Conservation (phyloP, 2,797 vertebrate genomes). For the Phrynocephalus vlangalii region DNA sequence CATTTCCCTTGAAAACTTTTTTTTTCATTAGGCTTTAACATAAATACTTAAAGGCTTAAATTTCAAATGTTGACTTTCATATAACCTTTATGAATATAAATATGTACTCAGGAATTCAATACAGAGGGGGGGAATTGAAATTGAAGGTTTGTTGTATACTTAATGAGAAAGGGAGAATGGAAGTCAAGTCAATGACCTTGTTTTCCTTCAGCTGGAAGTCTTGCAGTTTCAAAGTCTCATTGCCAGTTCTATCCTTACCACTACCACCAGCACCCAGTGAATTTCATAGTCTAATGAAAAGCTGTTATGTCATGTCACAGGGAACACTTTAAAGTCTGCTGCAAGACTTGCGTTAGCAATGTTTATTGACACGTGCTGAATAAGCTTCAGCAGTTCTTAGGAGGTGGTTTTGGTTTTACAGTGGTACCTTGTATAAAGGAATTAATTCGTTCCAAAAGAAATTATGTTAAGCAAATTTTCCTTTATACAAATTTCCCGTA, state of each 20-base stretch:
- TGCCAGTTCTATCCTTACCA: neutral
- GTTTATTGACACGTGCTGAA: neutral
- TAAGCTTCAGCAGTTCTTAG: neutral
- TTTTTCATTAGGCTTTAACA: neutral
- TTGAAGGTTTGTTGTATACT: neutral
- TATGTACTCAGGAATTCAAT: conserved; percentile 2
- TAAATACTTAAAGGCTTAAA: conserved; percentile 18
- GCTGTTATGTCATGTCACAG: neutral
- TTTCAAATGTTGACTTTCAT: conserved; percentile 38
- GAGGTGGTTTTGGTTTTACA: neutral
- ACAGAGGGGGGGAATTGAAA: neutral
- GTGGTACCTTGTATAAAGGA: too few relatives aligned
- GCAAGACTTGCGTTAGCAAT: neutral
- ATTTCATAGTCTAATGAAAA: conserved; percentile 20
- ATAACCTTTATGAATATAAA: conserved; percentile 35
- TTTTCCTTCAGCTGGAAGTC: conserved; percentile 26
- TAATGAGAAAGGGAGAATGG: conserved; percentile 24
- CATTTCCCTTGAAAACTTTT: conserved; percentile 7
- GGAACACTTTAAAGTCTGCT: neutral
- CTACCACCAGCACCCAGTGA: neutral
- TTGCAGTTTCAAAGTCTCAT: neutral
- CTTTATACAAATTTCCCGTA: too few relatives aligned
- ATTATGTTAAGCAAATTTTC: too few relatives aligned
- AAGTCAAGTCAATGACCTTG: conserved; percentile 11
- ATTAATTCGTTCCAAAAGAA: too few relatives aligned